Conservation (phyloP, 2,113 vertebrate species). For the Poeciliopsis prolifica region DNA sequence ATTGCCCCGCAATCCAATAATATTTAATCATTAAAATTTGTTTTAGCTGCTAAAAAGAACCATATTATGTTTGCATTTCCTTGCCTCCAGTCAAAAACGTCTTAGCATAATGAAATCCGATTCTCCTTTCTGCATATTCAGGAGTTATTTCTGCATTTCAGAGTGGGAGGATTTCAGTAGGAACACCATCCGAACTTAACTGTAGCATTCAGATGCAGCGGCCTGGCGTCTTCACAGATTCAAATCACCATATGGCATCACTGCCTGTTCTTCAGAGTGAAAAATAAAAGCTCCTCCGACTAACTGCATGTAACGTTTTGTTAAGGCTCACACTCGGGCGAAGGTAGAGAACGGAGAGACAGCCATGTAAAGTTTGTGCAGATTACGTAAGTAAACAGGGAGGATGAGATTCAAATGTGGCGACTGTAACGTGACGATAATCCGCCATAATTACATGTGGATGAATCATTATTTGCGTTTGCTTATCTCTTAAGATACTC, state of each 20-base stretch:
- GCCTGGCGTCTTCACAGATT: conserved; percentile 42
- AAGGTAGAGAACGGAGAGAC: conserved; percentile 53
- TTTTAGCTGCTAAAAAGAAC: conserved; percentile 15
- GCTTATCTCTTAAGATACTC: conserved; percentile 41
- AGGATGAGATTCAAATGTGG: conserved; percentile 56
- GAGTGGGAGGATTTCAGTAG: conserved; percentile 42
- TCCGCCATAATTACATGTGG: conserved; percentile 57
- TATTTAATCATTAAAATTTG: conserved; percentile 16
- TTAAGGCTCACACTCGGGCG: conserved; percentile 55
- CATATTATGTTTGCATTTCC: conserved; percentile 11
- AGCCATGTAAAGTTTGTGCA: conserved; percentile 53
- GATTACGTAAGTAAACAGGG: conserved; percentile 56
- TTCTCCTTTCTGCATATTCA: conserved; percentile 51
- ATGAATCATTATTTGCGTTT: conserved; percentile 58
- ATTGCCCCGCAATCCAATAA: neutral
- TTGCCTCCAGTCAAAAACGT: conserved; percentile 8
- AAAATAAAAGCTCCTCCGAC: conserved; percentile 53
- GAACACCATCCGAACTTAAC: conserved; percentile 57
- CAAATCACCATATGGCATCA: conserved; percentile 53
- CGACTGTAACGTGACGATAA: conserved; percentile 67
- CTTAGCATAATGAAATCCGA: conserved; percentile 34
- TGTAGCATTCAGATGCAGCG: conserved; percentile 66
- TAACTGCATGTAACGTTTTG: conserved; percentile 68
- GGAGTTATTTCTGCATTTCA: conserved; percentile 46
- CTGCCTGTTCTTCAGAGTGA: conserved; percentile 53